Evolutionary conservation across 2,888 invertebrate species (phyloP).

Genomic region (Spodoptera picta): DNA sequence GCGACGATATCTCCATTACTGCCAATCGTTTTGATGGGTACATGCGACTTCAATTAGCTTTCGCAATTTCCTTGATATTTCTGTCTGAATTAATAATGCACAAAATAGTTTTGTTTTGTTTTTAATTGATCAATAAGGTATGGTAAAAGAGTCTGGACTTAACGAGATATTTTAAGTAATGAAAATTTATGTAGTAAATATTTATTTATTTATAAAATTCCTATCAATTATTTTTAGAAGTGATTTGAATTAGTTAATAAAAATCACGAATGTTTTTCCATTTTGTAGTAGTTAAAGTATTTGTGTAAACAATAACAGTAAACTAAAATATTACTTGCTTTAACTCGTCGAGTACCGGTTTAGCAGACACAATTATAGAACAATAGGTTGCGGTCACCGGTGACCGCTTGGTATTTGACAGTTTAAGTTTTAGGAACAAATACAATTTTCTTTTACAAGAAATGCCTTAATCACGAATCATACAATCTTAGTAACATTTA

Average conservation of each 20-base stretch:
- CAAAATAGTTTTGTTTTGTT: neutral
- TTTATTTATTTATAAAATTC: neutral
- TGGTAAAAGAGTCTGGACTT: slow-evolving; percentile 11
- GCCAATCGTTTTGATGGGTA: slow-evolving; percentile 36
- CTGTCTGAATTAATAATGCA: slow-evolving; percentile 10
- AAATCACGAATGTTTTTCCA: too few relatives aligned
- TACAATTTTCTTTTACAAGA: neutral
- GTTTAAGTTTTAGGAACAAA: too few relatives aligned
- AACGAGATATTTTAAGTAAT: slow-evolving; percentile 4
- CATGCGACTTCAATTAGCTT: slow-evolving; percentile 16
- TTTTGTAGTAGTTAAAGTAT: too few relatives aligned
- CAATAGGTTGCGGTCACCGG: too few relatives aligned
- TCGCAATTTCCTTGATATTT: slow-evolving; percentile 39
- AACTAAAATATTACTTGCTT: too few relatives aligned
- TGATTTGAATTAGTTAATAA: too few relatives aligned
- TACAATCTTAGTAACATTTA: slow-evolving; percentile 25
- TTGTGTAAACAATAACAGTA: too few relatives aligned
- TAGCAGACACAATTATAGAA: too few relatives aligned
- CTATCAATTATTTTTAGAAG: too few relatives aligned
- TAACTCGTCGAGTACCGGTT: too few relatives aligned
- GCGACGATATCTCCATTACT: slow-evolving; percentile 43
- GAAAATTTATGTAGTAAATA: neutral
- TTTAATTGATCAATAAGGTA: slow-evolving; percentile 41
- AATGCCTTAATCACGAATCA: slow-evolving; percentile 26
- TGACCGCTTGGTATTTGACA: too few relatives aligned